Evolutionary conservation across 2,888 invertebrate species (phyloP), one percentile per base, ranked within the genome.

Genomic region (Seira ritae): DNA sequence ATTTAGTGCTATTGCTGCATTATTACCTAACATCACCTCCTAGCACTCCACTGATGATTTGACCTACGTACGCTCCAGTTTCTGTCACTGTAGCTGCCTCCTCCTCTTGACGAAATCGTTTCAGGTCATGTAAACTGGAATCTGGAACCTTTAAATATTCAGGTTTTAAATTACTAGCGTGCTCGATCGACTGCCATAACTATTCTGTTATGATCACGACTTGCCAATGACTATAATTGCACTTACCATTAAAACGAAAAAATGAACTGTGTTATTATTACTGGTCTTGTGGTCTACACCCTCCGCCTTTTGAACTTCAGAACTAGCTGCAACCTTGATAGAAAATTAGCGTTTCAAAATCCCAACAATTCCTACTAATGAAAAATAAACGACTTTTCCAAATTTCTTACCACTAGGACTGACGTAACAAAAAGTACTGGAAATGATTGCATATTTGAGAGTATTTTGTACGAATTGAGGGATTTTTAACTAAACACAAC

Each of bases 31-130:
- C 81, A n/a, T 81, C 81, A 20, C 81, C 81, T 15, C 75, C 81
- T 19, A 81, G 31, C 0, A 81, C 76, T 15, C 81, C 81, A n/a
- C 55, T 70, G 15, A 81, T 70, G 24, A 81, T 81, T 76, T 81
- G 81, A 19, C 71, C 81, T 0, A 81, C 74, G 46, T 81, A 81
- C 0, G 23, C 71, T 3, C 81, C 81, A 3, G 80, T 70, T 66
- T 80, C 75, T 0, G 80, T 69, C 15, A 81, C 19, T 66, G 42
- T 50, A 12, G n/a, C 50, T 0, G 0, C 76, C 19, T 71, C 81
- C 24, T 77, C 77, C n/a, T 81, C 81, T n/a, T 81, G 81, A 10
- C 81, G 65, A 4, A 66, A 60, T 67, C 23, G 66, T 24, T 12
- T 69, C 17, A 81, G 23, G 0, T 31, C 62, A 42, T 74, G 19